Evolutionary conservation across 2,113 vertebrate genomes (phyloP).

Genomic region (Mixornis gularis): DNA sequence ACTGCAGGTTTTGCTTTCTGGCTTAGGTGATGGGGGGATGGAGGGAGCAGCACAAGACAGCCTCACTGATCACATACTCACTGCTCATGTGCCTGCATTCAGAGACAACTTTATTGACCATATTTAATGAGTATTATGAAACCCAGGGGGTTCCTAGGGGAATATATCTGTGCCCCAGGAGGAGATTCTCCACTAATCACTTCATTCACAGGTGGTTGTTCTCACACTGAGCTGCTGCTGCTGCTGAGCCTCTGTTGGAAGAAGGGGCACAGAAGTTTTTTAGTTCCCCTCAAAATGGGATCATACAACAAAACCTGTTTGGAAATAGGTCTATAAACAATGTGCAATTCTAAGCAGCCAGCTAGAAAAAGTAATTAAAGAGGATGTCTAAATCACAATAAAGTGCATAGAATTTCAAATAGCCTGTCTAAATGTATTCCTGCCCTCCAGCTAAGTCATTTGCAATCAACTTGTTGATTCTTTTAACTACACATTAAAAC

Average conservation of each 20-base stretch:
- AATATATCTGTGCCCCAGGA: background rate
- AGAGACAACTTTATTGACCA: background rate
- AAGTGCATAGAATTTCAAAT: slow-evolving; percentile 56
- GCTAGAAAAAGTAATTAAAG: slow-evolving; percentile 67
- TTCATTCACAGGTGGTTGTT: background rate
- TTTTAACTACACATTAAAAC: background rate
- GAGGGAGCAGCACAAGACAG: background rate
- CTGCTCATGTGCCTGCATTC: fast-evolving
- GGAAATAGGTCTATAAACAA: slow-evolving; percentile 39
- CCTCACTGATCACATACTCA: background rate
- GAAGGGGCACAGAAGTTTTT: background rate
- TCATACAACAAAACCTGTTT: background rate
- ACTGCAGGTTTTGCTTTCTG: background rate
- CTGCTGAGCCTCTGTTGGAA: background rate
- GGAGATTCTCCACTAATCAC: background rate
- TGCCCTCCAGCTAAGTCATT: slow-evolving; percentile 31
- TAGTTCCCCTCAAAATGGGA: background rate
- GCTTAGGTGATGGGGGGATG: background rate
- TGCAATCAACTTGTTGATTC: background rate
- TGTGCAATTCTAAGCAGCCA: slow-evolving; percentile 29
- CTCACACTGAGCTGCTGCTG: background rate
- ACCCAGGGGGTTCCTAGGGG: background rate
- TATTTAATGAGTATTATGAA: background rate
- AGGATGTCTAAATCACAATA: slow-evolving; percentile 61
- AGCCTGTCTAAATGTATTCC: background rate